Evolutionary conservation across 2,113 vertebrate genomes (phyloP).

Genomic region (Chrysochloris asiatica): DNA sequence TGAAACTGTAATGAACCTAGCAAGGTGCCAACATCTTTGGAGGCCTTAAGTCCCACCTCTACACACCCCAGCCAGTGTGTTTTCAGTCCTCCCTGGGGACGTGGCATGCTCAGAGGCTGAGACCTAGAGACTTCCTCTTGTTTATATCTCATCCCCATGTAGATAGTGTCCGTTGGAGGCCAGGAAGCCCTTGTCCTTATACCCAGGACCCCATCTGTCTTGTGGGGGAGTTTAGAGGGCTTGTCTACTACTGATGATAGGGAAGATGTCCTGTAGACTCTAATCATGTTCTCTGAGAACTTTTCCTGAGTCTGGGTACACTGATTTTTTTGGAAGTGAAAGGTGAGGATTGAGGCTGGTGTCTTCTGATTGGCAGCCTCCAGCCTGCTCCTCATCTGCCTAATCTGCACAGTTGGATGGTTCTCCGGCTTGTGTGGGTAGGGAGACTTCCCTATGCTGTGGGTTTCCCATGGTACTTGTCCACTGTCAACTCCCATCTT

Average conservation of each 20-base stretch:
- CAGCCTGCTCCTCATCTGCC: too few relatives aligned
- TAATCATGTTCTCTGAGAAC: not conserved
- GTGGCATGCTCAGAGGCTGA: too few relatives aligned
- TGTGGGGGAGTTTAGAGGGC: not conserved
- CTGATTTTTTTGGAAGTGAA: not conserved
- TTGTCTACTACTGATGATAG: not conserved
- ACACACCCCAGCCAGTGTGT: too few relatives aligned
- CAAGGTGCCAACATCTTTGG: not conserved
- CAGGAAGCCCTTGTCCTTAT: too few relatives aligned
- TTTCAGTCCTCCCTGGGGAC: too few relatives aligned
- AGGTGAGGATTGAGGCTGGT: too few relatives aligned
- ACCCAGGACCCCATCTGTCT: not conserved
- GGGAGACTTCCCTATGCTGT: not conserved
- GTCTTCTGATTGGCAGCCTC: not conserved
- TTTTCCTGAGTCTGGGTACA: not conserved
- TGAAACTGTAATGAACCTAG: not conserved
- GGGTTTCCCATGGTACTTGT: not conserved
- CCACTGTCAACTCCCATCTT: too few relatives aligned
- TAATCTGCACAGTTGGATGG: not conserved
- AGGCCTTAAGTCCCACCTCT: not conserved
- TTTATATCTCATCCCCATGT: too few relatives aligned
- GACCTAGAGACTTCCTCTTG: too few relatives aligned
- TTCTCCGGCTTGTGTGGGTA: accelerated
- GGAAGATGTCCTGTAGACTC: accelerated
- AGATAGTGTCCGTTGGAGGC: too few relatives aligned